These are phyloP conservation scores for Globia sparganii DNA, from an alignment of 2,888 invertebrate species.

Conservation along the genomic window DNA sequence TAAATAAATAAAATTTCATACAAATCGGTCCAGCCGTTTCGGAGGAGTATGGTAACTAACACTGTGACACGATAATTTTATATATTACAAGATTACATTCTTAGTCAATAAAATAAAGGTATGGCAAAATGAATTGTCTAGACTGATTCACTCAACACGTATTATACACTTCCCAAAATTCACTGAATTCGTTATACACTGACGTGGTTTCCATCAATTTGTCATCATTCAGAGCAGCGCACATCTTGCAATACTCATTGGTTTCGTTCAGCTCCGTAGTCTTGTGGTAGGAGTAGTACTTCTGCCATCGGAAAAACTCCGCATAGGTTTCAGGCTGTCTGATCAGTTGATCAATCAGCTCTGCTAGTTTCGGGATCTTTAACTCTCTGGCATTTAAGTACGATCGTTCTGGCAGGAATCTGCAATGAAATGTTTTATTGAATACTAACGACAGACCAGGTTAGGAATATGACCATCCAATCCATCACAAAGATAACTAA, in stretches of 20 bases:
- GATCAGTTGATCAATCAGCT: slow-evolving; percentile 78
- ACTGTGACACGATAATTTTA: too few species aligned
- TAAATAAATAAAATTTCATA: too few species aligned
- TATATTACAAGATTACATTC: too few species aligned
- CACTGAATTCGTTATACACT: slow-evolving; percentile 74
- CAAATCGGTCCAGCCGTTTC: too few species aligned
- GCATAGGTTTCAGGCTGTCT: slow-evolving; percentile 75
- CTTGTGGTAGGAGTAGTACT: slow-evolving; percentile 79
- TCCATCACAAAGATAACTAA: neutral
- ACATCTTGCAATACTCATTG: slow-evolving; percentile 83
- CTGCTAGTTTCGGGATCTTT: slow-evolving; percentile 73
- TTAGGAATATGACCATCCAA: neutral
- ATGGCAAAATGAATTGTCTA: neutral
- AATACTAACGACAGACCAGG: neutral
- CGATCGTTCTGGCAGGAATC: slow-evolving; percentile 83
- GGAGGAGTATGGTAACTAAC: too few species aligned
- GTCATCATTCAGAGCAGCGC: slow-evolving; percentile 78
- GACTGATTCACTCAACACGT: slow-evolving; percentile 43
- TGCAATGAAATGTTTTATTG: slow-evolving; percentile 61
- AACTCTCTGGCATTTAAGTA: slow-evolving; percentile 80
- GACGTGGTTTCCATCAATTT: slow-evolving; percentile 70
- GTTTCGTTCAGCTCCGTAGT: slow-evolving; percentile 76
- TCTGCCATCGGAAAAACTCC: slow-evolving; percentile 83
- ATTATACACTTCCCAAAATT: slow-evolving; percentile 79
- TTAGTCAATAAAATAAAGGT: neutral